A percentile compares a stretch with the other conserved stretches of the same genome.
Evolutionary conservation across 2,797 vertebrate genomes (phyloP).

Genomic region (Anas acuta): DNA sequence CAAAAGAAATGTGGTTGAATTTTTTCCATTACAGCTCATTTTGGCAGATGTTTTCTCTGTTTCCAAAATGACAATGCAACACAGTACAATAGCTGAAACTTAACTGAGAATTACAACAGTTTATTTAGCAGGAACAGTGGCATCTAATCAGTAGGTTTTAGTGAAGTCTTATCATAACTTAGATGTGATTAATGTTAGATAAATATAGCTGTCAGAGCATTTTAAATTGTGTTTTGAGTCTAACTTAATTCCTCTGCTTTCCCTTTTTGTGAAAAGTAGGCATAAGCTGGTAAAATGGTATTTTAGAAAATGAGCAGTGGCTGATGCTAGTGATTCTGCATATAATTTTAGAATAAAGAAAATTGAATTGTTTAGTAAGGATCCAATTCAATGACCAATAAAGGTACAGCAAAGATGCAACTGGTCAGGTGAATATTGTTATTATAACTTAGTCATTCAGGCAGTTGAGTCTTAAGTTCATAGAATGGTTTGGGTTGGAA

Average conservation of each 20-base stretch:
- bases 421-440: background rate
- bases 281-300: background rate
- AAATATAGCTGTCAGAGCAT: background rate
- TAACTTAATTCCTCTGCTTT: background rate
- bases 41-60: conserved; percentile 70
- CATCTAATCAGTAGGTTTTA: background rate
- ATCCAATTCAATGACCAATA: background rate
- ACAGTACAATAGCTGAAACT: background rate
- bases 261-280: background rate
- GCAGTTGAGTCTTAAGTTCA: background rate
- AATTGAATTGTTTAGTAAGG: background rate
- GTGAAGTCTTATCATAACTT: background rate
- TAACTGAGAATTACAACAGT: background rate
- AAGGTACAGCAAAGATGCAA: background rate
- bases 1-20: conserved; percentile 61
- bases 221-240: background rate
- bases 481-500: too few species aligned
- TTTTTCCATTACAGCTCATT: conserved; percentile 78
- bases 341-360: background rate
- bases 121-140: background rate
- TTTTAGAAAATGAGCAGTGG: background rate
- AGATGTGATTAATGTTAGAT: background rate
- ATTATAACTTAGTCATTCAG: background rate
- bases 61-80: conserved; percentile 45
- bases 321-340: background rate